Base-by-base conservation (phyloP, 2,113 vertebrate species). In the Xiphophorus maculatus region DNA sequence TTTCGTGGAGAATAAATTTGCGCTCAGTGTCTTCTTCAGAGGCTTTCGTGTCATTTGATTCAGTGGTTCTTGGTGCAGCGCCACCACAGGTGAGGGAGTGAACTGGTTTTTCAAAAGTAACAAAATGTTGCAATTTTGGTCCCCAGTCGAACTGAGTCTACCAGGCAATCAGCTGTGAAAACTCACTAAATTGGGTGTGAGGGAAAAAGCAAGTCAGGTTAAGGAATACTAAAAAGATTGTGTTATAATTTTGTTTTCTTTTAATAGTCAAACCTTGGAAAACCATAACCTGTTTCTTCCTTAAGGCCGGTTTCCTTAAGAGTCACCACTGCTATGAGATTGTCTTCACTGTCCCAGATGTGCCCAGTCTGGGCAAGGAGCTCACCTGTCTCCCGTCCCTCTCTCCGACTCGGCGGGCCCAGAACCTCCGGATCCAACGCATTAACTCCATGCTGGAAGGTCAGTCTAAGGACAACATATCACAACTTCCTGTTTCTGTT, bases 271-370 rank as follows among this genome's bases (percentile, higher is more conserved):
- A 27, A 66, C 10, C n/a, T 66, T 12, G 11, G 48, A 25, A 2
- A 14, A 40, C 4, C 0, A 14, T 40, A 3, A 19, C 40, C 60
- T 17, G 7, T 33, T 33, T 32, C 2, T 62, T 5, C 86, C 0
- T 83, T 11, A 25, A 94, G 93, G 92, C 79, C 4, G 93, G 93
- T 42, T 94, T 94, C 80, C 76, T 94, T 69, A 93, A 89, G 87
- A 91, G 89, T 76, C 90, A 91, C 76, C 90, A 93, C 80, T 84
- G 84, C 63, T 94, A 94, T 69, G 89, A 94, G 88, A 88, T 94
- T 2, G 8, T 88, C 65, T 93, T 94, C 81, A 88, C 77, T 7
- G 62, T 94, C 58, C 90, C 87, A 5, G 90, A 93, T 33, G 75
- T 90, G 12, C 88, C 87, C 32, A 82, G 83, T 9, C n/a, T 91